Percentiles rank a stretch among this genome's conserved stretches.
These are phyloP conservation scores for Phortica variegata DNA, from an alignment of 1,140 invertebrate genomes.

Conservation along the genomic window DNA sequence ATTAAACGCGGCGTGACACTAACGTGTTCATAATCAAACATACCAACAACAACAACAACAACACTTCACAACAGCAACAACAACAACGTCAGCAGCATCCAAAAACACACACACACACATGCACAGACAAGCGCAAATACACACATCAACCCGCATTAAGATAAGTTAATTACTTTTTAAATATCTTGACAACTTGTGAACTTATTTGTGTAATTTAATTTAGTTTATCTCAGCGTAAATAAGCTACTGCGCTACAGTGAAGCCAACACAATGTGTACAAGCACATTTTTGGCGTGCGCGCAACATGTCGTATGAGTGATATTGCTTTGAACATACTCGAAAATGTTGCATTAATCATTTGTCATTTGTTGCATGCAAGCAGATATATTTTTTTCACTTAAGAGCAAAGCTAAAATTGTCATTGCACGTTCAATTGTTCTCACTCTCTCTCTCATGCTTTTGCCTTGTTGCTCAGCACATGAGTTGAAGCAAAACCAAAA, in stretches of 20 bases:
- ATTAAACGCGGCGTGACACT: too few species aligned
- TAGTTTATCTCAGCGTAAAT: background rate
- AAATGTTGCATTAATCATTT: too few species aligned
- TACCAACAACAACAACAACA: conserved; percentile 14
- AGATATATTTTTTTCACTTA: too few species aligned
- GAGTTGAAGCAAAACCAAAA: too few species aligned
- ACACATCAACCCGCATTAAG: too few species aligned
- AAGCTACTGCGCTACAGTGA: conserved; percentile 1
- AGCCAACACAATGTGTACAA: conserved; percentile 25
- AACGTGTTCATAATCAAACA: conserved; percentile 13
- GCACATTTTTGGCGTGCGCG: conserved; percentile 34
- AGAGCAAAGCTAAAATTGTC: too few species aligned
- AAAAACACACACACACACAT: conserved; percentile 26
- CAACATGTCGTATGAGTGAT: conserved; percentile 21
- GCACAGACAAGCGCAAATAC: conserved; percentile 12
- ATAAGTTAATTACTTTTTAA: conserved; percentile 30
- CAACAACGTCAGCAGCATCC: conserved; percentile 25
- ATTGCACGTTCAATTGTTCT: too few species aligned
- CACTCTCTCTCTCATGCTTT: too few species aligned
- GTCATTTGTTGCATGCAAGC: too few species aligned
- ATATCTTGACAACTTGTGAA: conserved; percentile 54
- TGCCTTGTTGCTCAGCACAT: too few species aligned
- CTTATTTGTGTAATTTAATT: conserved; percentile 15
- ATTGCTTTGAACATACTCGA: too few species aligned
- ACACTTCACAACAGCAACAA: background rate